Conservation (phyloP, 2,113 vertebrate genomes). For the Takifugu bimaculatus region DNA sequence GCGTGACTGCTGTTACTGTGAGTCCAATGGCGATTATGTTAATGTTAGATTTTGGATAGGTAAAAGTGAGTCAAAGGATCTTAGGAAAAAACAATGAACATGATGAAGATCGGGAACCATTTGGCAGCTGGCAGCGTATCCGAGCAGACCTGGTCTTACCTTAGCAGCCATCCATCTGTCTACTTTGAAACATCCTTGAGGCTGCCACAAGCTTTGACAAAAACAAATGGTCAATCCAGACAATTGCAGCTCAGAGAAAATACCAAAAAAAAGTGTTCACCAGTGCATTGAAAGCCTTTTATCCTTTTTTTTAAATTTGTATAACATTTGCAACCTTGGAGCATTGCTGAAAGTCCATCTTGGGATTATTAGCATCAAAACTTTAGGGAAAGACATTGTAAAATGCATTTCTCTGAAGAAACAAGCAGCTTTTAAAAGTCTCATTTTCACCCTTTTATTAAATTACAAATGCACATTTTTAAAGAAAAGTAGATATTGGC, state of each 20-base stretch:
- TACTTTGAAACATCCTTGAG: conserved; percentile 23
- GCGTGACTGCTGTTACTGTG: conserved; percentile 49
- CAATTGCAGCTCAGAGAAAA: neutral
- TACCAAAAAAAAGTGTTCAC: neutral
- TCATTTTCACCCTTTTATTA: neutral
- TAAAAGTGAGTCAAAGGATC: conserved; percentile 8
- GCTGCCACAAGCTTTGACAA: conserved; percentile 19
- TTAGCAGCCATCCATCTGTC: conserved; percentile 33
- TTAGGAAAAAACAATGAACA: conserved; percentile 17
- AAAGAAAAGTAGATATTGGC: neutral
- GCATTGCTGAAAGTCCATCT: neutral
- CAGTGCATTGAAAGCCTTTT: neutral
- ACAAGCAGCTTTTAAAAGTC: neutral
- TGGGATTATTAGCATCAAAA: neutral
- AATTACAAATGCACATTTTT: neutral
- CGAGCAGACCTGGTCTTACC: neutral
- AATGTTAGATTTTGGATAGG: conserved; percentile 22
- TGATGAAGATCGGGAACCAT: conserved; percentile 4
- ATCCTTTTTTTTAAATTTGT: too few relatives aligned
- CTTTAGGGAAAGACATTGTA: neutral
- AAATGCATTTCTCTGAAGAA: too few relatives aligned
- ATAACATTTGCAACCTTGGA: neutral
- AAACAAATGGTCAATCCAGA: conserved; percentile 9
- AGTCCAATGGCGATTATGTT: conserved; percentile 34
- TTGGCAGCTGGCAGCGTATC: conserved; percentile 16